Conservation (phyloP, 2,797 vertebrate species). For the Rhabdomys pumilio region DNA sequence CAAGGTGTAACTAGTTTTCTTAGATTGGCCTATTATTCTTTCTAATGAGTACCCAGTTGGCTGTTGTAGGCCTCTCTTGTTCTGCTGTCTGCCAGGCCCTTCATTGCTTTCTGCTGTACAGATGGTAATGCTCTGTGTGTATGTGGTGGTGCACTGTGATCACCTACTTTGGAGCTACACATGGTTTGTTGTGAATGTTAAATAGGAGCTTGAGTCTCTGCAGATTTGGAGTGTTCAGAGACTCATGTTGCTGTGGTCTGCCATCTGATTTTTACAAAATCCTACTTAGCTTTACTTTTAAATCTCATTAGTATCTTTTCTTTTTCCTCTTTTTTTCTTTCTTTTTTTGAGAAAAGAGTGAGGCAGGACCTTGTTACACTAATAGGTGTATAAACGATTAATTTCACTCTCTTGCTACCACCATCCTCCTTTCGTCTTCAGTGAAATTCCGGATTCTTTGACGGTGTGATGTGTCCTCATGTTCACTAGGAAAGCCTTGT, state of each 20-base stretch:
- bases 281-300: not conserved
- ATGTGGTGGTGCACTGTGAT: constrained; percentile 21
- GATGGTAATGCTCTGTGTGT: not conserved
- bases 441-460: constrained; percentile 48
- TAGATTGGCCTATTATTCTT: not conserved
- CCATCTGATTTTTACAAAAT: constrained; percentile 34
- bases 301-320: not conserved
- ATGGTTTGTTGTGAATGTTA: constrained; percentile 51
- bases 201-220: constrained; percentile 37
- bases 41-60: not conserved
- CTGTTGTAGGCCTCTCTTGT: not conserved
- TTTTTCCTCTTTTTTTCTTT: fast-evolving
- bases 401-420: not conserved
- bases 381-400: constrained; percentile 32
- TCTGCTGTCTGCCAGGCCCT: not conserved
- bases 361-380: not conserved
- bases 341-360: not conserved
- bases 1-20: constrained; percentile 6
- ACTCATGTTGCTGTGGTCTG: not conserved
- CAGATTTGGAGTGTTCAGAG: constrained; percentile 21
- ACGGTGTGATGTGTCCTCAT: not conserved
- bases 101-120: constrained; percentile 4
- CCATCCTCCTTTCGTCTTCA: constrained; percentile 18
- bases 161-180: constrained; percentile 3
- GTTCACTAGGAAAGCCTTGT: constrained; percentile 55